Evolutionary conservation across 2,113 vertebrate genomes (phyloP).

Genomic region (Ptyas mucosa): DNA sequence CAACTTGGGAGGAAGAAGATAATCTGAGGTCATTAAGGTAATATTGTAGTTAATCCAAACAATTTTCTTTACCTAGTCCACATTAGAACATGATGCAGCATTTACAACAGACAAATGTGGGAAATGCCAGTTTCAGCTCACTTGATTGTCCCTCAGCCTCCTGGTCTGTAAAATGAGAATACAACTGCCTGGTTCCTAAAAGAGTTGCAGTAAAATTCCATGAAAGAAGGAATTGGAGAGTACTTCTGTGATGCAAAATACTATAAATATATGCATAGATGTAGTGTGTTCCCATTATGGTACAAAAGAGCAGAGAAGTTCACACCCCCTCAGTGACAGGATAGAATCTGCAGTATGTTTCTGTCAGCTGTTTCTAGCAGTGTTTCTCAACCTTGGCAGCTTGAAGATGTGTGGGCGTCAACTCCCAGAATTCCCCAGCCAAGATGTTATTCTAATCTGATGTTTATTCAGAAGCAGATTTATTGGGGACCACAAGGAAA

Average conservation of each 20-base stretch:
- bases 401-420: too few species aligned
- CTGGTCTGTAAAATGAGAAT: not conserved
- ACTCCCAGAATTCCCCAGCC: too few species aligned
- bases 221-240: not conserved
- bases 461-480: too few species aligned
- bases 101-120: not conserved
- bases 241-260: not conserved
- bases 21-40: not conserved
- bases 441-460: too few species aligned
- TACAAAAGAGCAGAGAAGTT: too few species aligned
- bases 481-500: too few species aligned
- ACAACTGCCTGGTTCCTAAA: not conserved
- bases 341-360: not conserved
- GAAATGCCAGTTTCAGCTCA: not conserved
- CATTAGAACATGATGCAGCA: not conserved
- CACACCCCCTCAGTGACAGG: not conserved
- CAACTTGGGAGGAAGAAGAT: not conserved
- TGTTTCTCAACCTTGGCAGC: too few species aligned
- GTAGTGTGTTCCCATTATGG: too few species aligned
- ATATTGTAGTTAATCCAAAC: not conserved
- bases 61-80: not conserved
- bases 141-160: not conserved
- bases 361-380: not conserved
- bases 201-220: not conserved
- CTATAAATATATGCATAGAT: not conserved